A percentile compares a stretch with the other conserved stretches of the same genome.
Evolutionary conservation across 2,888 invertebrate species (phyloP).

Genomic region (Escarpia spicata): DNA sequence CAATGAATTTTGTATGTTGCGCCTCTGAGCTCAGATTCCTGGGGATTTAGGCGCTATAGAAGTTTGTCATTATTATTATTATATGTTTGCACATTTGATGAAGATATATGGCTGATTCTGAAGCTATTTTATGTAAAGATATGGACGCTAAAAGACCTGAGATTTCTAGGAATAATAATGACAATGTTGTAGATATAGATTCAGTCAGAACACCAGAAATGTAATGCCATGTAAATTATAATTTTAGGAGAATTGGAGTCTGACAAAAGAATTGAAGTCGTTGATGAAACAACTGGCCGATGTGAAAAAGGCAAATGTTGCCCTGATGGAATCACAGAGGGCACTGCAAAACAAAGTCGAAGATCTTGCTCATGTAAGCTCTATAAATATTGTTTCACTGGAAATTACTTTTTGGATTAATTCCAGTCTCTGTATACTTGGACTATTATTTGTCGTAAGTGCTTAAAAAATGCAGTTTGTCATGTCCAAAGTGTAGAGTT

Average conservation of each 20-base stretch:
- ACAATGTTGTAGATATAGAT: background rate
- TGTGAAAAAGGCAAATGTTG: constrained; percentile 49
- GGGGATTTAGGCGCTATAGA: too few relatives aligned
- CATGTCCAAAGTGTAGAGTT: too few relatives aligned
- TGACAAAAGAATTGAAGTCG: constrained; percentile 50
- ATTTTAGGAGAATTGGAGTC: background rate
- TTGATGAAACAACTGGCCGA: constrained; percentile 53
- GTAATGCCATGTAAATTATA: background rate
- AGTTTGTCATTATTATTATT: too few relatives aligned
- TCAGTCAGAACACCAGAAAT: too few relatives aligned
- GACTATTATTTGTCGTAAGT: background rate
- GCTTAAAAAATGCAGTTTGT: too few relatives aligned
- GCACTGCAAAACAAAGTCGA: constrained; percentile 52
- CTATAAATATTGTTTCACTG: background rate
- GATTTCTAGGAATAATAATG: background rate
- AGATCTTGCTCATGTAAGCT: constrained; percentile 50
- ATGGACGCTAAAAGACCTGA: background rate
- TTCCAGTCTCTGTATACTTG: background rate
- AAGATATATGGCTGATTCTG: background rate
- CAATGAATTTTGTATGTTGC: too few relatives aligned
- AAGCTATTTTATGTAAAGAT: background rate
- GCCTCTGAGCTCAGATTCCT: too few relatives aligned
- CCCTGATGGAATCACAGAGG: constrained; percentile 55
- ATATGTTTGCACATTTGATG: too few relatives aligned
- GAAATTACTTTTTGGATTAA: background rate